phyloP scores from a whole-genome alignment of 2,888 invertebrate genomes.

The Macrophya annulata region DNA sequence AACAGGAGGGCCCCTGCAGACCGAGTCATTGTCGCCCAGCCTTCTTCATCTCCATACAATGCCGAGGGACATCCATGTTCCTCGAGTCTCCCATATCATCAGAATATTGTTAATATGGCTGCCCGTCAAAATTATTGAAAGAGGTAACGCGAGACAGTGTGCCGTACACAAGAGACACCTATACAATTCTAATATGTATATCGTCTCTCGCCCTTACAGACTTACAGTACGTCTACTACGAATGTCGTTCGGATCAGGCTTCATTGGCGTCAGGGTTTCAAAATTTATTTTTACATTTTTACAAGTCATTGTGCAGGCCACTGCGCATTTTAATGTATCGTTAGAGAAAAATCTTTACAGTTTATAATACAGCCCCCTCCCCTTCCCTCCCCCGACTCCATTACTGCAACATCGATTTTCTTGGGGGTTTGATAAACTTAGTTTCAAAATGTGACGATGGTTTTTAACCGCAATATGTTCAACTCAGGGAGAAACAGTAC shows the following conservation, averaged over 20 bases:
- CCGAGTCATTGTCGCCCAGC: constrained; percentile 78
- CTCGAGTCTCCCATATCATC: constrained; percentile 68
- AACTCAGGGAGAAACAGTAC: constrained; percentile 14
- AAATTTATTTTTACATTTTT: constrained; percentile 32
- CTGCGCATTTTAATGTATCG: constrained; percentile 1
- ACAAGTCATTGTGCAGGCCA: constrained; percentile 3
- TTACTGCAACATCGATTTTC: not conserved
- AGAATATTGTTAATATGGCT: constrained; percentile 75
- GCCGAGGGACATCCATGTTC: constrained; percentile 73
- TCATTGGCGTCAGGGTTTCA: not conserved
- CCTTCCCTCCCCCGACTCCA: not conserved
- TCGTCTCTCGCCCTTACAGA: constrained; percentile 30
- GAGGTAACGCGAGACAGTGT: constrained; percentile 60
- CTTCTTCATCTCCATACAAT: constrained; percentile 79
- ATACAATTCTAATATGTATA: constrained; percentile 39
- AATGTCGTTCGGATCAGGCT: constrained; percentile 16
- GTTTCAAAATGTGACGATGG: not conserved
- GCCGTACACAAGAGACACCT: not conserved
- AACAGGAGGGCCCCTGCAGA: constrained; percentile 61
- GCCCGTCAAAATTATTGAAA: constrained; percentile 74
- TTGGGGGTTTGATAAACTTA: not conserved
- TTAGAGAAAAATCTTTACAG: not conserved
- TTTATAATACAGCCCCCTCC: not conserved
- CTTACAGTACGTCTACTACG: not conserved
- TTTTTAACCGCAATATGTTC: constrained; percentile 4